A percentile compares a stretch with the other conserved stretches of the same genome.
These are phyloP conservation scores for Strigamia maritima DNA, from an alignment of 2,888 invertebrate genomes.

Conservation along the genomic window DNA sequence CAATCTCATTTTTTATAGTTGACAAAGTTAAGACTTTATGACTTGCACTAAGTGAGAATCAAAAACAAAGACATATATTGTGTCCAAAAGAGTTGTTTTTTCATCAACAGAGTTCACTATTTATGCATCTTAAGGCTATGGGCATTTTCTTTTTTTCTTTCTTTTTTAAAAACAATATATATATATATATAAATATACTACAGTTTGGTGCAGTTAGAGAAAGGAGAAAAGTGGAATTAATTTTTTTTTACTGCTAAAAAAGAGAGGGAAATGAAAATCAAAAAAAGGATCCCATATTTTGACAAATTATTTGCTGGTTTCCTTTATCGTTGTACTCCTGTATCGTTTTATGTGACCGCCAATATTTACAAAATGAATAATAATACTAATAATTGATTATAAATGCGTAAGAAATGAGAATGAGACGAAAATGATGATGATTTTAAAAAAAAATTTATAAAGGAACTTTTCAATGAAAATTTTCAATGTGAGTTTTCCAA, in stretches of 20 bases:
- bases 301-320: constrained; percentile 30
- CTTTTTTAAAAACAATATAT: no score
- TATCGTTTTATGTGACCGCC: constrained; percentile 32
- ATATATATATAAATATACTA: not conserved
- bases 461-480: constrained; percentile 28
- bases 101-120: constrained; percentile 30
- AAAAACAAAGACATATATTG: constrained; percentile 34
- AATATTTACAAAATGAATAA: constrained; percentile 23
- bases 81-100: constrained; percentile 20
- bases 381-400: not conserved
- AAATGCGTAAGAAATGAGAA: constrained; percentile 28
- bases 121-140: constrained; percentile 18
- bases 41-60: constrained; percentile 29
- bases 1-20: constrained; percentile 21
- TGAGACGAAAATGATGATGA: constrained; percentile 17
- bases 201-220: not conserved
- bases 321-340: constrained; percentile 32
- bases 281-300: constrained; percentile 33
- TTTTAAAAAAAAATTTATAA: constrained; percentile 10
- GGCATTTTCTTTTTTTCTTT: not conserved
- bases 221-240: constrained; percentile 24
- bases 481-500: constrained; percentile 21
- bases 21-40: constrained; percentile 15
- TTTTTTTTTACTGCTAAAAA: not conserved
- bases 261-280: constrained; percentile 17